phyloP scores from a whole-genome alignment of 2,888 invertebrate species.

The Camponotus fellah region DNA sequence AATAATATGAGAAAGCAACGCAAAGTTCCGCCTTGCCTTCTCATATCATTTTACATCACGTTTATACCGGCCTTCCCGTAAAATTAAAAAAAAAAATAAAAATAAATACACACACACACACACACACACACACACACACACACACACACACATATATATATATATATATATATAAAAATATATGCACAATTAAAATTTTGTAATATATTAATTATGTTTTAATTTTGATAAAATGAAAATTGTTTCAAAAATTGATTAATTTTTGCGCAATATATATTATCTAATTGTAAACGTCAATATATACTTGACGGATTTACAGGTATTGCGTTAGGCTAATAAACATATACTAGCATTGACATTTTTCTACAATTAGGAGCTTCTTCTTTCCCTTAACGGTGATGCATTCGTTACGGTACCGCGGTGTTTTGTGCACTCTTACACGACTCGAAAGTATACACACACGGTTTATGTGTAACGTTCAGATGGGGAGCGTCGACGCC shows the following conservation, averaged over 20 bases:
- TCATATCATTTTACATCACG: neutral
- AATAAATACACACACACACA: too few species aligned
- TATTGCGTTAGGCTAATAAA: slow-evolving; percentile 32
- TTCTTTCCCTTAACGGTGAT: slow-evolving; percentile 70
- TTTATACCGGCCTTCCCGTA: neutral
- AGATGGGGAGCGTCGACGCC: slow-evolving; percentile 64
- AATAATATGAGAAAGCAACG: neutral
- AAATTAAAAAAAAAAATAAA: slow-evolving; percentile 6
- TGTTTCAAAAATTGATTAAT: neutral
- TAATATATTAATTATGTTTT: neutral
- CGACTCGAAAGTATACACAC: slow-evolving; percentile 71
- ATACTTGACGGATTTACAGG: slow-evolving; percentile 1
- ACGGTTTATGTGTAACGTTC: slow-evolving; percentile 72
- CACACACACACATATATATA: too few species aligned
- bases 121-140: too few species aligned
- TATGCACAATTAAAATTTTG: neutral
- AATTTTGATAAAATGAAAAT: neutral
- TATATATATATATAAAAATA: neutral
- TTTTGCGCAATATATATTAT: neutral
- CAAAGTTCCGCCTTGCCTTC: slow-evolving; percentile 1
- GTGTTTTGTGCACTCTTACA: slow-evolving; percentile 68
- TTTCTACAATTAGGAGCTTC: slow-evolving; percentile 48
- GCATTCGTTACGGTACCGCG: slow-evolving; percentile 73
- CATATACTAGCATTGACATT: slow-evolving; percentile 46
- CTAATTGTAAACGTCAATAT: neutral